These are phyloP conservation scores for Eucera pruinosa DNA, from an alignment of 2,888 invertebrate species.

Conservation along the genomic window DNA sequence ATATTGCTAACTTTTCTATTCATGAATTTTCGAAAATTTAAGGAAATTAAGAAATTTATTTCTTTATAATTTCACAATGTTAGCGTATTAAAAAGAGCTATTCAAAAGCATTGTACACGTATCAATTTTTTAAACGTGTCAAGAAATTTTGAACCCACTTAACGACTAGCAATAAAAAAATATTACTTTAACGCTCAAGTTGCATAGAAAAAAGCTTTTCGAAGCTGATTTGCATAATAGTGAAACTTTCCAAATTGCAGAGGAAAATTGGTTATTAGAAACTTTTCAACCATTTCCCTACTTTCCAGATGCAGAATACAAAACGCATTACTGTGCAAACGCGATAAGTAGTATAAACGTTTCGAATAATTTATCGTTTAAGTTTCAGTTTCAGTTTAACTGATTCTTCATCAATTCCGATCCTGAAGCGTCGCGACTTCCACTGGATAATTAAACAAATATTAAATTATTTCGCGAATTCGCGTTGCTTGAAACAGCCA, in stretches of 20 bases:
- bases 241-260: neutral
- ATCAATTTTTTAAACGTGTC: too few relatives aligned
- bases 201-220: neutral
- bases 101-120: too few relatives aligned
- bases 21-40: too few relatives aligned
- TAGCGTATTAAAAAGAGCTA: too few relatives aligned
- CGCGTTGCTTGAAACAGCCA: neutral
- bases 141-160: too few relatives aligned
- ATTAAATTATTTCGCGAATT: conserved; percentile 11
- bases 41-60: too few relatives aligned
- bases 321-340: neutral
- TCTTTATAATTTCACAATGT: too few relatives aligned
- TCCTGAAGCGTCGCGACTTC: neutral
- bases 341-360: too few relatives aligned
- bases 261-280: neutral
- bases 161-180: too few relatives aligned
- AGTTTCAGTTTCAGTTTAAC: neutral
- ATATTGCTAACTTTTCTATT: too few relatives aligned
- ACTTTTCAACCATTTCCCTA: neutral
- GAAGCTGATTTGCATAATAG: neutral
- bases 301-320: neutral
- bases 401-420: neutral
- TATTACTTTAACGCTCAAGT: neutral
- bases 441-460: neutral
- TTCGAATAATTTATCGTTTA: too few relatives aligned